Base-by-base conservation (phyloP, 2,797 vertebrate genomes). In the Mionectes olivaceus region DNA sequence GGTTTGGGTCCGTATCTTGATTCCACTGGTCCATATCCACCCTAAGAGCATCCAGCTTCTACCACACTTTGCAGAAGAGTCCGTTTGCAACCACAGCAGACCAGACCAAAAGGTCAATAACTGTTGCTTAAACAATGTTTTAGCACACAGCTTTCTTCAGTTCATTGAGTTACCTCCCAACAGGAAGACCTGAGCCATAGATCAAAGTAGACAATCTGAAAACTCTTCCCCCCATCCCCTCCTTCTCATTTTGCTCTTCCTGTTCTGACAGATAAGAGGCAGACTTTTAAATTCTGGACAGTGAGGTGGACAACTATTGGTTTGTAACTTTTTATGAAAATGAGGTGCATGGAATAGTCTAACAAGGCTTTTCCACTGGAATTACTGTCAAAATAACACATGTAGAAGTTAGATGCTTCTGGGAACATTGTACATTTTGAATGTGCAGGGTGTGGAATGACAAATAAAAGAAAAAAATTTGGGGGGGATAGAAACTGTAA, bases 191-290 rank as follows among this genome's bases (percentile, higher is more conserved):
- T 60, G 37, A 78, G 10, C 6, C 59, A 50, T 35, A 60, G 65
- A 60, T 69, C 39, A 76, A 76, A 63, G 28, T 50, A 6, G 15
- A 43, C 17, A 52, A 18, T 30, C 7, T 64, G 60, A 49, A 47
- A 77, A 28, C 10, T 4, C 17, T 23, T 5, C 1, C 1, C 5
- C 3, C 4, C 15, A 12, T 4, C 0, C 5, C 21, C 16, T 30
- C 19, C 28, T 83, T 89, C 25, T 35, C 8, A 39, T 47, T 87
- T 83, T 87, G 28, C 1, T 3, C 19, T 41, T 47, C 11, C 13
- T 71, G 13, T 21, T 33, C 27, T 41, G 50, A 16, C 9, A 70
- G 39, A 10, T 32, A 43, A 71, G 8, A 60, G 4, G 5, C 37
- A 47, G 24, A 49, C 12, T 6, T 55, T 25, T 3, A 33, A 70